Percentiles rank a stretch among this genome's conserved stretches.
Conservation (phyloP, 2,888 invertebrate genomes). For the Mamestra brassicae region DNA sequence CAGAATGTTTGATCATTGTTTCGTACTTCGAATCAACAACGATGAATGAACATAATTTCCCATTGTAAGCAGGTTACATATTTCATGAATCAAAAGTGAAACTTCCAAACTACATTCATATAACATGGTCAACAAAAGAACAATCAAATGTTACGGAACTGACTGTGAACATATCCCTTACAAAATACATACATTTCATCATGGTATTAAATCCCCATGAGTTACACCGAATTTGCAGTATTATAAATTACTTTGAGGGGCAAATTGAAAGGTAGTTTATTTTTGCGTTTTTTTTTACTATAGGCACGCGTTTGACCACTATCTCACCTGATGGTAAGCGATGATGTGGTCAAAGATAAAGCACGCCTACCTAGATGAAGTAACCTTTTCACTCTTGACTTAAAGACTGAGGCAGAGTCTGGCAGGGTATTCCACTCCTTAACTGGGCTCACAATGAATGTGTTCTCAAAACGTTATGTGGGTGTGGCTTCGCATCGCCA, state of each 20-base stretch:
- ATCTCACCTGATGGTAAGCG: no score
- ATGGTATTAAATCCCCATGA: conserved; percentile 38
- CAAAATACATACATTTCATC: conserved; percentile 68
- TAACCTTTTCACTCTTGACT: no score
- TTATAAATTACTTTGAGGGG: conserved; percentile 8
- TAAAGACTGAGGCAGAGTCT: no score
- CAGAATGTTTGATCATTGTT: conserved; percentile 40
- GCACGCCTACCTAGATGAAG: no score
- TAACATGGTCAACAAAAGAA: conserved; percentile 63
- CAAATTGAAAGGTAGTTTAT: conserved; percentile 34
- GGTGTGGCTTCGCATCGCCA: no score
- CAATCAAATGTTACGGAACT: conserved; percentile 67
- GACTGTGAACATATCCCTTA: conserved; percentile 52
- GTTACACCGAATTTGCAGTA: conserved; percentile 29
- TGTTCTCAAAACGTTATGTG: no score
- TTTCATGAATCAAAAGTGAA: conserved; percentile 63
- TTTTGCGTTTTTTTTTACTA: neutral
- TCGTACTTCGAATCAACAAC: conserved; percentile 22
- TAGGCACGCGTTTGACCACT: no score
- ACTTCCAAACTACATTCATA: conserved; percentile 50
- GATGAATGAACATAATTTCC: conserved; percentile 53
- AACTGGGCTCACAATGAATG: no score
- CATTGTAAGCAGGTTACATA: conserved; percentile 48
- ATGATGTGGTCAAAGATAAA: no score
- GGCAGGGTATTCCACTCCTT: no score